Evolutionary conservation across 2,113 vertebrate genomes (phyloP), one percentile per base, ranked within the genome.

Genomic region (Nothobranchius furzeri): DNA sequence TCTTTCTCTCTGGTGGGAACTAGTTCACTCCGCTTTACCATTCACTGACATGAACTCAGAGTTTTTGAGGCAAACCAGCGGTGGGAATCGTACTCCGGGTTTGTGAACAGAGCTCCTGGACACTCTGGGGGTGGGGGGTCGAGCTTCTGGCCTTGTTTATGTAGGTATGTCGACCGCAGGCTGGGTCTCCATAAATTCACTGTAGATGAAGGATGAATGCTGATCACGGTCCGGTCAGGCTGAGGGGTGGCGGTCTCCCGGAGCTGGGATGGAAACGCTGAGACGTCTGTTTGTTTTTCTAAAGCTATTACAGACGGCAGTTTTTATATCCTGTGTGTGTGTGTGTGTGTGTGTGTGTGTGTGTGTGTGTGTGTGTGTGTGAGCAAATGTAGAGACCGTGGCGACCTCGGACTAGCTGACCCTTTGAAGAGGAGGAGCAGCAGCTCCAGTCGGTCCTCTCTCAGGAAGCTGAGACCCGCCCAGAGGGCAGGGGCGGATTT

Each of bases 211-310:
- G 24, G 67, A 69, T 71, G 78, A 81, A 85, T 85, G 70, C 69
- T 75, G 76, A 90, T 88, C 84, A 73, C 74, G 75, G 76, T 85
- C 70, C 7, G 53, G 37, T 37, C 74, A 14, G 75, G 43, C 61
- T 59, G 47, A 25, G 48, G 52, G 53, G 73, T 60, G 64, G 76
- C 63, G 54, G 76, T n/a, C 20, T 20, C 20, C 20, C 1, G 20
- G 20, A 20, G 20, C 20, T 20, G 20, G 20, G 20, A 20, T 20
- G 20, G 20, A 20, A 20, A 20, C 20, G 20, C 20, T 20, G 20
- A 20, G 20, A 20, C 20, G 20, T 20, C 49, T 49, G 1, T 76
- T 61, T 49, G 53, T 51, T 24, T 35, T 24, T 0, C 25, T 7
- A 13, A 42, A 68, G 11, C 13, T 51, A 54, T 48, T 15, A 55